These are phyloP conservation scores for Leucophenga montana DNA, from an alignment of 2,888 invertebrate genomes.

Conservation along the genomic window DNA sequence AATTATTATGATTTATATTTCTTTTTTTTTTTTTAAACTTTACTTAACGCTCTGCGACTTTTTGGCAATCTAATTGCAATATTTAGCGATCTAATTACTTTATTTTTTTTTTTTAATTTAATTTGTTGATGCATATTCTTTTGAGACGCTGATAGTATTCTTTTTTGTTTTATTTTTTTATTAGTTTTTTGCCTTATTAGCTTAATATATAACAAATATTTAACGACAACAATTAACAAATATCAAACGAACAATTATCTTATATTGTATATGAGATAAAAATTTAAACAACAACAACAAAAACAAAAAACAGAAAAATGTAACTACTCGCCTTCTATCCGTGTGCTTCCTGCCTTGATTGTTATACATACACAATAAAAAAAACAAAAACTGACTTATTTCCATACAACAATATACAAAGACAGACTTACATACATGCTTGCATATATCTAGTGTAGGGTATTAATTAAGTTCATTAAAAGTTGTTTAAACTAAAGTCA, in stretches of 20 bases:
- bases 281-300: neutral
- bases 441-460: neutral
- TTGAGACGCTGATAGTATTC: neutral
- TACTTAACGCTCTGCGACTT: neutral
- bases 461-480: conserved; percentile 12
- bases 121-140: too few species aligned
- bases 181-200: neutral
- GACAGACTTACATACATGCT: conserved; percentile 1
- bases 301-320: too few species aligned
- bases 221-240: conserved; percentile 14
- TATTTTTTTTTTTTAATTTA: neutral
- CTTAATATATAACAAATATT: neutral
- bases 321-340: neutral
- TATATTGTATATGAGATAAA: neutral
- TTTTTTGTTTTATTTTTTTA: neutral
- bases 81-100: neutral
- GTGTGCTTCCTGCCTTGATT: conserved; percentile 17
- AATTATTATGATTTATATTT: too few species aligned
- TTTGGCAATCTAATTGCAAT: conserved; percentile 29
- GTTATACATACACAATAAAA: neutral
- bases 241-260: conserved; percentile 29
- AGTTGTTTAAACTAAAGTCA: conserved; percentile 3
- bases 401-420: neutral
- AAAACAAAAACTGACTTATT: neutral
- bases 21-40: conserved; percentile 2